phyloP scores from a whole-genome alignment of 92 coral and sea anemone species.

The Epizoanthus illoricatus region DNA sequence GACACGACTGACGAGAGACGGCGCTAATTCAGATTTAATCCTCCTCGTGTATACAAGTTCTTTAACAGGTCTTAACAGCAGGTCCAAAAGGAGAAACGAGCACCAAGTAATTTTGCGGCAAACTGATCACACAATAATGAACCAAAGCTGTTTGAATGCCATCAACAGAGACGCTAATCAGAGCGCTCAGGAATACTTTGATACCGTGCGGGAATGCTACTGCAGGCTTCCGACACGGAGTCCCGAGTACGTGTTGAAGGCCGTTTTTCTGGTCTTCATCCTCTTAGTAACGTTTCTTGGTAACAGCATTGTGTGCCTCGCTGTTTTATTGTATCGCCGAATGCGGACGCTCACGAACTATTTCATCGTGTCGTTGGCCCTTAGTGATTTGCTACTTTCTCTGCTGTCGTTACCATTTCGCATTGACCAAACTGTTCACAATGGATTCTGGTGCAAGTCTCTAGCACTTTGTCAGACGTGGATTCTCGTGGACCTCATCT shows the following conservation, averaged over 20 bases:
- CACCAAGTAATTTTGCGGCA: not conserved
- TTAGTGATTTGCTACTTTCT: conserved; percentile 78
- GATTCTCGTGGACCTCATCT: conserved; percentile 71
- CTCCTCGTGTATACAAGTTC: not conserved
- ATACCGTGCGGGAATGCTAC: conserved; percentile 2
- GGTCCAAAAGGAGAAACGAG: not conserved
- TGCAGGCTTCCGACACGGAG: conserved; percentile 17
- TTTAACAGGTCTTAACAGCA: not conserved
- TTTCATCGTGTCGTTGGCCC: conserved; percentile 87
- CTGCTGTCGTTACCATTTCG: conserved; percentile 71
- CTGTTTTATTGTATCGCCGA: conserved; percentile 71
- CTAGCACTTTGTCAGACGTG: conserved; percentile 56
- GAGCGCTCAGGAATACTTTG: conserved; percentile 7
- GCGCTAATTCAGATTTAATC: conserved; percentile 22
- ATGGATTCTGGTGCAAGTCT: conserved; percentile 71
- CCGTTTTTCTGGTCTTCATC: conserved; percentile 65
- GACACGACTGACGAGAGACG: not conserved
- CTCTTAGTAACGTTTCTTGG: conserved; percentile 79
- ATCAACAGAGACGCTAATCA: not conserved
- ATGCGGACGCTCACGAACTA: conserved; percentile 89
- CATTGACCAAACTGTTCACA: conserved; percentile 74
- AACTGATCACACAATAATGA: conserved; percentile 13
- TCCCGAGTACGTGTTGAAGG: conserved; percentile 53
- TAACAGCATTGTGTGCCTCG: conserved; percentile 71
- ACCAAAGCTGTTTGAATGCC: not conserved